phyloP scores from a whole-genome alignment of 2,888 invertebrate species.

The Tenthredo distinguenda region DNA sequence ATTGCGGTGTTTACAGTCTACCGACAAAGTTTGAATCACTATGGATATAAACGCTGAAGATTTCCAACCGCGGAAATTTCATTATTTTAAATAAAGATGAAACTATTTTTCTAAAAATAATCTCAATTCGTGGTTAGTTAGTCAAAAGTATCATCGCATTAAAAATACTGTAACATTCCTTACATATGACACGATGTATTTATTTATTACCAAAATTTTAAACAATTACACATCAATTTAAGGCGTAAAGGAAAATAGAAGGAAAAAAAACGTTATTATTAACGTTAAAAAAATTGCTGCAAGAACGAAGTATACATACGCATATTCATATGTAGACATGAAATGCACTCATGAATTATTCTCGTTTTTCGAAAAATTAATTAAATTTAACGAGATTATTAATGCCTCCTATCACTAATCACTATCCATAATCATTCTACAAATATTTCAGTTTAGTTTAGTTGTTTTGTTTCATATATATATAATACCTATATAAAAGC shows the following conservation, averaged over 20 bases:
- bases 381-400: background rate
- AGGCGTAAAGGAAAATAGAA: background rate
- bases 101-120: background rate
- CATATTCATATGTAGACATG: background rate
- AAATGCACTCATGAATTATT: conserved; percentile 1
- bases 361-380: background rate
- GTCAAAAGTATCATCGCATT: too few relatives aligned
- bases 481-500: background rate
- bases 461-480: background rate
- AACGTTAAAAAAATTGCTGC: background rate
- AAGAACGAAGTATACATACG: background rate
- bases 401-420: background rate
- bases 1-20: background rate
- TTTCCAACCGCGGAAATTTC: background rate
- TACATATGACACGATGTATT: background rate
- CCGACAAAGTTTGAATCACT: background rate
- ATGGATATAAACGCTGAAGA: background rate
- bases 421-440: background rate
- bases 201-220: conserved; percentile 18
- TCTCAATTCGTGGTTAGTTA: background rate
- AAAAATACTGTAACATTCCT: background rate
- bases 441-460: background rate
- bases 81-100: background rate
- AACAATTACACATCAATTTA: background rate
- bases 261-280: background rate